phyloP scores from a whole-genome alignment of 1,140 invertebrate species.

The Sminthurinus signatus region DNA sequence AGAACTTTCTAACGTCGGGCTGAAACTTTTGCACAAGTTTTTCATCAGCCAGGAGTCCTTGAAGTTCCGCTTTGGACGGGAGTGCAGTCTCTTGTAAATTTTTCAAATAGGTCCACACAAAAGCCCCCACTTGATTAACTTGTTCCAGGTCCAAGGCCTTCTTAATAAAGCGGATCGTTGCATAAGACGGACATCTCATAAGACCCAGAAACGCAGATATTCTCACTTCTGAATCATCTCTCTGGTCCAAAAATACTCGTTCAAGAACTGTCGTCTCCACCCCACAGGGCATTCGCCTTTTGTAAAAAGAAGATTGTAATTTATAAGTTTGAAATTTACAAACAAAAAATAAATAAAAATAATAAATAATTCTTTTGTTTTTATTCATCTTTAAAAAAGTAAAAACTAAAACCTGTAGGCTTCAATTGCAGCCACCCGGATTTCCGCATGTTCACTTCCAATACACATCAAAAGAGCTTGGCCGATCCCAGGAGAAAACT shows the following conservation, averaged over 20 bases:
- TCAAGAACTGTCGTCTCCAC: slow-evolving; percentile 49
- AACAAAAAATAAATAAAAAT: background rate
- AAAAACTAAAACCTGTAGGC: slow-evolving; percentile 55
- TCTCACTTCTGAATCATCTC: slow-evolving; percentile 72
- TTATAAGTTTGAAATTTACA: background rate
- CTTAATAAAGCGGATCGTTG: slow-evolving; percentile 64
- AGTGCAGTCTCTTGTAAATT: slow-evolving; percentile 77
- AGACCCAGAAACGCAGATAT: slow-evolving; percentile 80
- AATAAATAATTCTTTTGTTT: background rate
- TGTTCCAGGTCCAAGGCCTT: slow-evolving; percentile 63
- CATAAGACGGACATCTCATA: slow-evolving; percentile 78
- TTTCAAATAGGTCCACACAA: slow-evolving; percentile 84
- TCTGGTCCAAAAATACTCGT: slow-evolving; percentile 61
- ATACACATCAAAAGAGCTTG: slow-evolving; percentile 56
- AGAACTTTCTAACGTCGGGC: slow-evolving; percentile 77
- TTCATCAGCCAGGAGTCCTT: slow-evolving; percentile 67
- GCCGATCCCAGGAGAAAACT: slow-evolving; percentile 55
- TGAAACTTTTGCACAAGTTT: slow-evolving; percentile 67
- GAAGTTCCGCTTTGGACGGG: slow-evolving; percentile 71
- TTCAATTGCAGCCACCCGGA: slow-evolving; percentile 63
- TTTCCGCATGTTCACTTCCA: slow-evolving; percentile 54
- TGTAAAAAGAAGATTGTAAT: background rate
- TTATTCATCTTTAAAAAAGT: background rate
- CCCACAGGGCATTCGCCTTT: slow-evolving; percentile 44
- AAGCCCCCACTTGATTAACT: slow-evolving; percentile 89